A percentile compares a stretch with the other conserved stretches of the same genome.
These are phyloP conservation scores for Thryonomys swinderianus DNA, from an alignment of 2,113 vertebrate species.

Conservation along the genomic window DNA sequence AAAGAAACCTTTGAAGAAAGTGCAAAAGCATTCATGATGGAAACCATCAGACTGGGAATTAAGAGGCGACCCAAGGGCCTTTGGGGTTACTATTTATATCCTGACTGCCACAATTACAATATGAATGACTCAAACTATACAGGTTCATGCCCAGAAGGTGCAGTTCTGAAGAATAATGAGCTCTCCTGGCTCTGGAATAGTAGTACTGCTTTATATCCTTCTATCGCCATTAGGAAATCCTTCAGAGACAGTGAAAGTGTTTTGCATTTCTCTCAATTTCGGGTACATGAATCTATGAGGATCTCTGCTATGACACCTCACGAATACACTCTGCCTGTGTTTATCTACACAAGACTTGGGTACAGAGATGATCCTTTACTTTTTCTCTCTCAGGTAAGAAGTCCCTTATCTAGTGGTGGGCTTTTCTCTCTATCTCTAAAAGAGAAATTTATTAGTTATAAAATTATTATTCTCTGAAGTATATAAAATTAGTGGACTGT, in stretches of 20 bases:
- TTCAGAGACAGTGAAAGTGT: constrained; percentile 84
- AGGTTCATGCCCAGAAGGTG: constrained; percentile 86
- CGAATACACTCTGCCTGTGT: constrained; percentile 87
- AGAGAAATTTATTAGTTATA: background rate
- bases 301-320: constrained; percentile 86
- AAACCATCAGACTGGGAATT: constrained; percentile 88
- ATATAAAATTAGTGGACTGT: background rate
- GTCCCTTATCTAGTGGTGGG: background rate
- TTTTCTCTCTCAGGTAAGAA: constrained; percentile 88
- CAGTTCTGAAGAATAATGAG: constrained; percentile 89
- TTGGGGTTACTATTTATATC: constrained; percentile 92
- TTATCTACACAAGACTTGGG: constrained; percentile 88
- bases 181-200: constrained; percentile 91
- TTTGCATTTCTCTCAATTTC: constrained; percentile 88
- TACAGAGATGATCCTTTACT: constrained; percentile 88
- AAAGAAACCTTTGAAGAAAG: constrained; percentile 89
- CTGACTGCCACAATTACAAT: constrained; percentile 92
- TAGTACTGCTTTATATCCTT: constrained; percentile 89
- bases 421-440: background rate
- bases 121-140: constrained; percentile 86
- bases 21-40: constrained; percentile 89
- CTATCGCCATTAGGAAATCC: constrained; percentile 85
- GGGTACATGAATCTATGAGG: constrained; percentile 87
- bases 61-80: constrained; percentile 86
- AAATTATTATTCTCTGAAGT: background rate